Conservation (phyloP, 1,140 invertebrate species). For the Lucilia cuprina region DNA sequence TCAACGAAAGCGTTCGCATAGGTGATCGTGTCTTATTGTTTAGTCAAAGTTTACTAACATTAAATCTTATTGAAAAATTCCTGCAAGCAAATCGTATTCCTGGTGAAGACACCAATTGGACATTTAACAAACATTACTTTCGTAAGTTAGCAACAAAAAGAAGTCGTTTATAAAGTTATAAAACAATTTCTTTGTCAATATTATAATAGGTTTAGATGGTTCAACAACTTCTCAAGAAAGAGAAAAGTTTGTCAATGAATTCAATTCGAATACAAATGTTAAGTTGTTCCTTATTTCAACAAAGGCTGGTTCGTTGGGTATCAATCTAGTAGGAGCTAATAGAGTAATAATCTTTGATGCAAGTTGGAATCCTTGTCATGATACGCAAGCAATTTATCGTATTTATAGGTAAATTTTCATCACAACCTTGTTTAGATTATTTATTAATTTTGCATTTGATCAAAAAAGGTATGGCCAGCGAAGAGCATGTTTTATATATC, state of each 20-base stretch:
- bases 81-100: constrained; percentile 83
- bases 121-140: constrained; percentile 88
- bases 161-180: constrained; percentile 32
- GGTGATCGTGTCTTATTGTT: constrained; percentile 96
- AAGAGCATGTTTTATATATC: constrained; percentile 94
- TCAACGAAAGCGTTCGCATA: constrained; percentile 85
- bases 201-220: constrained; percentile 81
- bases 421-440: not conserved
- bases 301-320: constrained; percentile 94
- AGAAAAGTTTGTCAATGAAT: constrained; percentile 96
- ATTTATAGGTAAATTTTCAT: constrained; percentile 77
- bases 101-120: constrained; percentile 79
- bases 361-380: constrained; percentile 99
- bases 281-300: constrained; percentile 97
- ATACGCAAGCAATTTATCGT: constrained; percentile 97
- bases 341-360: constrained; percentile 97
- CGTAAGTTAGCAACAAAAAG: constrained; percentile 70
- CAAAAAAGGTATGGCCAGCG: constrained; percentile 82
- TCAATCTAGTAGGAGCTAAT: constrained; percentile 97
- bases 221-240: constrained; percentile 92
- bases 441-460: not conserved
- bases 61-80: constrained; percentile 97
- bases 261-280: constrained; percentile 90
- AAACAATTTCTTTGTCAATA: not conserved
- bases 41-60: constrained; percentile 93